Evolutionary conservation across 53 echinoderm and acorn worm species (phyloP).

Genomic region (Actinopyga echinites): DNA sequence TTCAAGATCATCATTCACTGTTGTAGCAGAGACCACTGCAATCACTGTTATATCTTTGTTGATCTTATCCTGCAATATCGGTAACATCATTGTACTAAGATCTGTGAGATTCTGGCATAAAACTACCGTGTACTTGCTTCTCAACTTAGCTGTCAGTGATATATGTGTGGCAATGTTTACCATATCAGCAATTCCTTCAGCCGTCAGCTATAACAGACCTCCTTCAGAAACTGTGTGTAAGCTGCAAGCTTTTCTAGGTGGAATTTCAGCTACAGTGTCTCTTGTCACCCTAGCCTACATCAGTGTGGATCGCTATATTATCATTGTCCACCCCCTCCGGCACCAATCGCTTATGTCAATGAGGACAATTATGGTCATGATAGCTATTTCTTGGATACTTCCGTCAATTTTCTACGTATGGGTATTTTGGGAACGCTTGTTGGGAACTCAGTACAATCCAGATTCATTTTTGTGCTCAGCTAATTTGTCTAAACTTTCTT

Average conservation of each 20-base stretch:
- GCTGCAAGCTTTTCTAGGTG: constrained; percentile 24
- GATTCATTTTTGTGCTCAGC: constrained; percentile 47
- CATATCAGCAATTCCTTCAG: constrained; percentile 5
- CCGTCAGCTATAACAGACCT: neutral
- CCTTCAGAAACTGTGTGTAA: neutral
- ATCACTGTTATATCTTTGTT: constrained; percentile 2
- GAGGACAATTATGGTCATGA: neutral
- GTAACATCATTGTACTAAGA: constrained; percentile 30
- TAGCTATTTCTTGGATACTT: neutral
- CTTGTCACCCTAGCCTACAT: constrained; percentile 18
- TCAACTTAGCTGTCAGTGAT: constrained; percentile 48
- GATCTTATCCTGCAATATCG: constrained; percentile 29
- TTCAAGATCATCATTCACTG: no score
- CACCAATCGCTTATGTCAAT: constrained; percentile 28
- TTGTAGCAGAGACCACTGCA: neutral
- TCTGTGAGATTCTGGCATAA: constrained; percentile 28
- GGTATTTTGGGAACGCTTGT: constrained; percentile 3
- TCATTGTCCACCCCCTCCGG: constrained; percentile 18
- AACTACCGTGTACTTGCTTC: constrained; percentile 6
- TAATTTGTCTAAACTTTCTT: neutral
- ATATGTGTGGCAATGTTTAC: constrained; percentile 39
- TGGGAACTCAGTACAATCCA: constrained; percentile 41
- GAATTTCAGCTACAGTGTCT: constrained; percentile 3
- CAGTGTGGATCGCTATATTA: constrained; percentile 44
- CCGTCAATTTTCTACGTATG: neutral